Evolutionary conservation across 2,113 vertebrate species (phyloP), one percentile per base, ranked within the genome.

Genomic region (Chamaea fasciata): DNA sequence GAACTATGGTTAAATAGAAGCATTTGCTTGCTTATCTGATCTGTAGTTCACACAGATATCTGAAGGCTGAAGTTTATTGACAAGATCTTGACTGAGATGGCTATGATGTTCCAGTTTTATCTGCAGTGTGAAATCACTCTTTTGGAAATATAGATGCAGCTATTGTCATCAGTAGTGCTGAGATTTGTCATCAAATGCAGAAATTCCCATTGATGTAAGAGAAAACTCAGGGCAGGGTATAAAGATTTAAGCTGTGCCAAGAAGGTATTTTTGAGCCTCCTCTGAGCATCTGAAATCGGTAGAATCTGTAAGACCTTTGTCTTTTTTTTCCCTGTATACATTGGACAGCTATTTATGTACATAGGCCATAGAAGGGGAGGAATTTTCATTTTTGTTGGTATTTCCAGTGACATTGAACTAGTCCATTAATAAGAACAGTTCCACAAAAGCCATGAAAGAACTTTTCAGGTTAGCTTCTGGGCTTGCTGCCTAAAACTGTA

Each of bases 261-360:
- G 60, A 87, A 82, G 12, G 10, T 1, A 21, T 42, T 75, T 59
- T 89, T 56, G 27, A 15, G 9, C 42, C 33, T 57, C 13, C 17
- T 62, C 15, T 55, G 39, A 91, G 17, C n/a, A 49, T 91, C 50
- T 84, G 55, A 64, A 64, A 74, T 67, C 22, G 28, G 10, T 44
- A 28, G 20, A 19, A 30, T 84, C 57, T 83, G 30, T 41, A 56
- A 78, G 60, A 84, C 68, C 22, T 85, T 96, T 16, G 56, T 74
- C 63, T 59, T 59, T 24, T 57, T 56, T 97, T 89, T 90, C 79
- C 64, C 96, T 96, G 83, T 90, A 47, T 96, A 92, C 57, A 76
- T 41, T 63, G 47, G 83, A 70, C 90, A 97, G 96, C 59, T 95
- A 56, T 95, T 97, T 96, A 97, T 55, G 85, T 96, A 96, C 82